Evolutionary conservation across 2,113 vertebrate species (phyloP).

Genomic region (Mirounga angustirostris): DNA sequence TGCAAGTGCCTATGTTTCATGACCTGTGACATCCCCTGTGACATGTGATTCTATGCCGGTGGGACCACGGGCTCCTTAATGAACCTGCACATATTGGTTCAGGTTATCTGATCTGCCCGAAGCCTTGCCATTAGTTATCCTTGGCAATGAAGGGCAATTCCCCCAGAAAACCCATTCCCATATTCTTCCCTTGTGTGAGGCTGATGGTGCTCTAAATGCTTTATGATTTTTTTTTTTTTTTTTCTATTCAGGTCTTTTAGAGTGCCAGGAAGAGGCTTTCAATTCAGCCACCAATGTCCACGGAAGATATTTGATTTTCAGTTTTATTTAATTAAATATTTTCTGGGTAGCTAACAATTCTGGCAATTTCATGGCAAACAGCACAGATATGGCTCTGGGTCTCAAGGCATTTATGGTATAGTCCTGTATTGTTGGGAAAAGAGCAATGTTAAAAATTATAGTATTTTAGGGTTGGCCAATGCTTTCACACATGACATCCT

Average conservation of each 20-base stretch:
- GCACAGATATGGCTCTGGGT: not conserved
- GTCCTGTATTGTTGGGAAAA: not conserved
- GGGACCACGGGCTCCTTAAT: not conserved
- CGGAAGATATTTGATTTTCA: not conserved
- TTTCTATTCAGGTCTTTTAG: not conserved
- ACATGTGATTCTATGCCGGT: not conserved
- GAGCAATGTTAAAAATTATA: not conserved
- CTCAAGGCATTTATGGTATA: not conserved
- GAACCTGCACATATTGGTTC: not conserved
- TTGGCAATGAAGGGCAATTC: not conserved
- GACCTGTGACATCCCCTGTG: not conserved
- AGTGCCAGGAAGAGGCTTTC: not conserved
- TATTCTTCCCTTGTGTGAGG: slow-evolving; percentile 14
- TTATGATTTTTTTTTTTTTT: not conserved
- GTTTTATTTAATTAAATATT: not conserved
- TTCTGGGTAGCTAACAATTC: not conserved
- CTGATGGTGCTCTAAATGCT: not conserved
- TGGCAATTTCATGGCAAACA: not conserved
- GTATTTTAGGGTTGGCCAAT: no score
- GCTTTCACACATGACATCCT: not conserved
- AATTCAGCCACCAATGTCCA: not conserved
- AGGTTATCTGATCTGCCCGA: not conserved
- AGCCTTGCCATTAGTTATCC: slow-evolving; percentile 16
- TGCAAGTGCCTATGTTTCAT: slow-evolving; percentile 47
- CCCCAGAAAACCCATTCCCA: not conserved